Evolutionary conservation across 2,797 vertebrate species (phyloP), one percentile per base, ranked within the genome.

Genomic region (Sebastes matsubarae): DNA sequence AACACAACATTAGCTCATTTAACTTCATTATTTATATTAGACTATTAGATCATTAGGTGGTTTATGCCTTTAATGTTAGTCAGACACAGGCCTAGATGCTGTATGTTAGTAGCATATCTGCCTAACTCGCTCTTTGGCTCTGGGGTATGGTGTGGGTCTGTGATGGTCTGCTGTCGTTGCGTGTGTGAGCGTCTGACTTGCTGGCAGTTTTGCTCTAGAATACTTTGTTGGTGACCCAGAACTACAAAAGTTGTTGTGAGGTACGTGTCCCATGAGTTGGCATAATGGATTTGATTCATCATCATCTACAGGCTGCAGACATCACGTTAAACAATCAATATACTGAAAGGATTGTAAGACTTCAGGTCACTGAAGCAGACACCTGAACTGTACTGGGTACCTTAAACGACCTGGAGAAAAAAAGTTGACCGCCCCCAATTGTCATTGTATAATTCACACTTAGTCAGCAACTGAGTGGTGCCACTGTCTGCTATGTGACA

Each of bases 391-490:
- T 52, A n/a, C 46, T n/a, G 46, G 46, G 46, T n/a, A 52, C 46
- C 18, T 52, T 52, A n/a, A 52, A 52, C 18, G 2, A 4, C 46
- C 60, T 4, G 30, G 60, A 32, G 30, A 63, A 34, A 8, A 22
- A 8, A 63, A 34, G 20, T 63, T 34, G 60, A 63, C 60, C 11
- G 18, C 5, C 5, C 61, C 32, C n/a, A n/a, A 64, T 14, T 24
- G 60, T 13, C 60, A 36, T 36, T 36, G 61, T 36, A 24, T 30
- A 13, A 64, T 36, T 22, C 27, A 6, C 77, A 59, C 72, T 90
- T 70, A 84, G 82, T 91, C 89, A 89, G 89, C 88, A 86, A 25
- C 67, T 8, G 72, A 64, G 59, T 2, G 14, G n/a, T 38, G 69
- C 60, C 63, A 42, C 69, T 68, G 72, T 87, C 79, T 29, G 30